phyloP scores from a whole-genome alignment of 1,140 invertebrate genomes.

The Eriocheir sinensis region DNA sequence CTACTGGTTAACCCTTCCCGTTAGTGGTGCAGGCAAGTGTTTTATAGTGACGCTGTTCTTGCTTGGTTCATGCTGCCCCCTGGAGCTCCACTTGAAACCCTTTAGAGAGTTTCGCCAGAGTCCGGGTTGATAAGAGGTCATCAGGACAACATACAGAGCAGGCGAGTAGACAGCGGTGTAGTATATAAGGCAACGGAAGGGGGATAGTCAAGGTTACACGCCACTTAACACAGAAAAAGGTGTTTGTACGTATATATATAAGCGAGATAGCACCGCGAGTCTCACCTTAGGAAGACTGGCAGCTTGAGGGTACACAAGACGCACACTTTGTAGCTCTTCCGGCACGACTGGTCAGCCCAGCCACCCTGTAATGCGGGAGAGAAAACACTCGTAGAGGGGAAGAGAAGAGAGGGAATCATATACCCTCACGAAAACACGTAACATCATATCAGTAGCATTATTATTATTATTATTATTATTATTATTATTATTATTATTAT shows the following conservation, averaged over 20 bases:
- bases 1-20: neutral
- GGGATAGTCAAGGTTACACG: neutral
- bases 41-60: too few species aligned
- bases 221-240: neutral
- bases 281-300: constrained; percentile 68
- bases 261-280: neutral
- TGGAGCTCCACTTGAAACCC: too few species aligned
- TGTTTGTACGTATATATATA: neutral
- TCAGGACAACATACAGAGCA: neutral
- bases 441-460: too few species aligned
- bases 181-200: neutral
- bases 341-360: constrained; percentile 60
- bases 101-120: too few species aligned
- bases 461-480: constrained; percentile 48
- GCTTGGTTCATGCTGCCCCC: too few species aligned
- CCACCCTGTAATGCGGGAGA: neutral
- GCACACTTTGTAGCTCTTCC: constrained; percentile 71
- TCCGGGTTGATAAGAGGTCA: too few species aligned
- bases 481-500: too few species aligned
- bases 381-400: too few species aligned
- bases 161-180: neutral
- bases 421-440: too few species aligned
- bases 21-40: too few species aligned
- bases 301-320: constrained; percentile 45
- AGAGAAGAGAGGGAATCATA: too few species aligned